phyloP scores from a whole-genome alignment of 2,113 vertebrate species.

The Bothrops jararaca region DNA sequence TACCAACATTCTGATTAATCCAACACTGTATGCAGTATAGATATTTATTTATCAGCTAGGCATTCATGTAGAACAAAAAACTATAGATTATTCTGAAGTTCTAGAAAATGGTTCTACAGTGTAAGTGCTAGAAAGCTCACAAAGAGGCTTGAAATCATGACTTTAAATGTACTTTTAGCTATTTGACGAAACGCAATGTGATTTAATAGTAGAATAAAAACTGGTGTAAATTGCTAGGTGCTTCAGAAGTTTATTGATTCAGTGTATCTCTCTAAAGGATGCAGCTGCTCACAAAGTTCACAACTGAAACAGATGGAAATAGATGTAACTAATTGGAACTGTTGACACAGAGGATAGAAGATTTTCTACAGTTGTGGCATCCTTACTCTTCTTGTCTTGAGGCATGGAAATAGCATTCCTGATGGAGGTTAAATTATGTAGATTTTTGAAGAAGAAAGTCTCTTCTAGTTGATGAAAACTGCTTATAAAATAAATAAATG shows the following conservation, averaged over 20 bases:
- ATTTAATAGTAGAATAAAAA: background rate
- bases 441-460: constrained; percentile 62
- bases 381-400: constrained; percentile 46
- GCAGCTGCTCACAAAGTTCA: constrained; percentile 57
- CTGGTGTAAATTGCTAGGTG: constrained; percentile 33
- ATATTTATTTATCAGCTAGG: background rate
- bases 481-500: constrained; percentile 59
- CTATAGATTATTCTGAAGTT: background rate
- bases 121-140: background rate
- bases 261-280: constrained; percentile 57
- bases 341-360: constrained; percentile 57
- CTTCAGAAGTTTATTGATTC: constrained; percentile 53
- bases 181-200: background rate
- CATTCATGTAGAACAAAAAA: background rate
- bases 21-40: background rate
- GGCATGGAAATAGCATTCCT: constrained; percentile 54
- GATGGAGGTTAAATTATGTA: constrained; percentile 60
- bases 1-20: background rate
- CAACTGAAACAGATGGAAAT: constrained; percentile 56
- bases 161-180: background rate
- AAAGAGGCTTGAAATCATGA: background rate
- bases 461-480: constrained; percentile 61
- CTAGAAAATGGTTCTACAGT: background rate
- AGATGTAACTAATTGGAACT: constrained; percentile 60
- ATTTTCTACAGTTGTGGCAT: constrained; percentile 29